These are phyloP conservation scores for Scaptomyza parva DNA, from an alignment of 2,888 invertebrate genomes.

Conservation along the genomic window DNA sequence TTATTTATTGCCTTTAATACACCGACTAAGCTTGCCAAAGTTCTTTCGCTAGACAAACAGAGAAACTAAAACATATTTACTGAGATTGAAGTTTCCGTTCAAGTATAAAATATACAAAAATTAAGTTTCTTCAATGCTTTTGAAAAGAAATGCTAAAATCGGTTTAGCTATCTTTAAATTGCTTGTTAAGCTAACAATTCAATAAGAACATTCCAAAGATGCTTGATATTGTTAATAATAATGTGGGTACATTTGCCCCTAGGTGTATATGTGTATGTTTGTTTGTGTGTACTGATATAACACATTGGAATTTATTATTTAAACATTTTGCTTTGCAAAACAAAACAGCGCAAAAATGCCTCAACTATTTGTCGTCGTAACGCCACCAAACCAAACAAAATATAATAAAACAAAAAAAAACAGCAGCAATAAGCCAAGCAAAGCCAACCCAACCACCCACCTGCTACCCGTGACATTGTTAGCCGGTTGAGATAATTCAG, in stretches of 20 bases:
- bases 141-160: no score
- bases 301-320: slow-evolving; percentile 45
- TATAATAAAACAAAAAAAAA: slow-evolving; percentile 10
- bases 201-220: neutral
- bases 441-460: slow-evolving; percentile 3
- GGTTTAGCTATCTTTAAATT: no score
- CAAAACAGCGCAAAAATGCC: slow-evolving; percentile 34
- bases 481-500: slow-evolving; percentile 47
- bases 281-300: slow-evolving; percentile 30
- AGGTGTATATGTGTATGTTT: slow-evolving; percentile 6
- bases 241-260: slow-evolving; percentile 15
- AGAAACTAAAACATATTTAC: neutral
- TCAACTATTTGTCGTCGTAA: slow-evolving; percentile 33
- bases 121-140: neutral
- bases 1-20: no score
- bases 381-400: slow-evolving; percentile 30
- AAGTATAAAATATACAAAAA: neutral
- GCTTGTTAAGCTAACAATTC: neutral
- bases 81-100: neutral
- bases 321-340: slow-evolving; percentile 47
- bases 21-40: no score
- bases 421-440: neutral
- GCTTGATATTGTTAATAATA: neutral
- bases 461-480: slow-evolving; percentile 21
- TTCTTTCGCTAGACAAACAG: no score